phyloP scores from a whole-genome alignment of 2,797 vertebrate genomes.

The Erithacus rubecula region DNA sequence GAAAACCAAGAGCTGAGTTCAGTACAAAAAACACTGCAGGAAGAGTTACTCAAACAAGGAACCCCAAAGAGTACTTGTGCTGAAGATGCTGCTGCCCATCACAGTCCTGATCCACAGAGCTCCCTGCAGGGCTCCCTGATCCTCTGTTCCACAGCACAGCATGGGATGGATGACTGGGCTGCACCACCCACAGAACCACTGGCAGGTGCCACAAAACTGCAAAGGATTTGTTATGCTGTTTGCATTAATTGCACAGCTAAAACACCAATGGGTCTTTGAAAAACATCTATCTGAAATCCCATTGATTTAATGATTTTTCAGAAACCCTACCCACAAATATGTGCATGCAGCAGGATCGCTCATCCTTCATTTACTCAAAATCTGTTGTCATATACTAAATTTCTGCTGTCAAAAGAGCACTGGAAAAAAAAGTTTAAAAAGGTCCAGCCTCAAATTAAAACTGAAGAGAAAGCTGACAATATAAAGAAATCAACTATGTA shows the following conservation, averaged over 20 bases:
- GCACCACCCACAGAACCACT: background rate
- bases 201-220: fast-evolving
- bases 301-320: background rate
- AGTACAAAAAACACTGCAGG: background rate
- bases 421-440: background rate
- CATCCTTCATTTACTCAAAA: background rate
- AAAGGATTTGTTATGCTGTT: background rate
- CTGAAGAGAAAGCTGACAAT: background rate
- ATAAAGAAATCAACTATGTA: background rate
- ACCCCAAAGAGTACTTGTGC: background rate
- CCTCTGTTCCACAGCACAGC: background rate
- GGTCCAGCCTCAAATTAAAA: background rate
- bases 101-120: background rate
- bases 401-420: background rate
- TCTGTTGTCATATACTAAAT: background rate
- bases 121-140: background rate
- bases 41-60: background rate
- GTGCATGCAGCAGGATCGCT: background rate
- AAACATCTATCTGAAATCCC: background rate
- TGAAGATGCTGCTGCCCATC: background rate
- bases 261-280: background rate
- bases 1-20: background rate
- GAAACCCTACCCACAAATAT: background rate
- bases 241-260: background rate
- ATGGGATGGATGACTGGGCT: background rate